Percentiles rank a stretch among this genome's conserved stretches.
Conservation (phyloP, 2,113 vertebrate genomes). For the Shinisaurus crocodilurus region DNA sequence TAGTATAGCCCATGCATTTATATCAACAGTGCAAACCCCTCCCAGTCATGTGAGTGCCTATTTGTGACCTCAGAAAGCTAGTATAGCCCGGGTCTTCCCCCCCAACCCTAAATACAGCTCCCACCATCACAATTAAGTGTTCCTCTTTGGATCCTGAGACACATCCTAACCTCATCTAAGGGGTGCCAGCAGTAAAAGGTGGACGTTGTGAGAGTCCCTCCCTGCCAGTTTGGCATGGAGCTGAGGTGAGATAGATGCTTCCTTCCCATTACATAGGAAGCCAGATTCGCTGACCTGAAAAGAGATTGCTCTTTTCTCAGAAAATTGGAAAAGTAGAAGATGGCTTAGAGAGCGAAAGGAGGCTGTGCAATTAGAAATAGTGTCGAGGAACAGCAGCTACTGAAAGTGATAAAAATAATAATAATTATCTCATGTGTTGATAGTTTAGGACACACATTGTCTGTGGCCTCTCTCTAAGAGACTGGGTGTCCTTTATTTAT, state of each 20-base stretch:
- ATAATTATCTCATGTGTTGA: background rate
- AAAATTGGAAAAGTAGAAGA: background rate
- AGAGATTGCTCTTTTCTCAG: background rate
- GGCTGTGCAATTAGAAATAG: background rate
- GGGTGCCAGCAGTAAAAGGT: background rate
- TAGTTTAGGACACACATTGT: background rate
- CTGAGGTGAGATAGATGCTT: background rate
- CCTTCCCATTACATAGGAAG: background rate
- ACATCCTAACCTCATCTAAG: background rate
- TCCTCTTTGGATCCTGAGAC: background rate
- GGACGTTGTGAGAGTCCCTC: background rate
- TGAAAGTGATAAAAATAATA: background rate
- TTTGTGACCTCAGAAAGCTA: background rate
- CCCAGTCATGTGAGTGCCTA: background rate
- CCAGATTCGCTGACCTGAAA: background rate
- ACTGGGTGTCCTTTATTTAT: background rate
- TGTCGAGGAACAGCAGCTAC: background rate
- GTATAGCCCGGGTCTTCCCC: background rate
- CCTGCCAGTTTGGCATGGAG: background rate
- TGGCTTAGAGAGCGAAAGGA: background rate
- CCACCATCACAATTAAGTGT: too few relatives aligned
- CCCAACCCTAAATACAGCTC: too few relatives aligned
- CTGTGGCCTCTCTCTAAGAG: background rate
- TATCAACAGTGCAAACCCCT: background rate
- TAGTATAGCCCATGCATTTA: background rate